Conservation (phyloP, 2,797 vertebrate species). For the Phyllotis vaccarum region DNA sequence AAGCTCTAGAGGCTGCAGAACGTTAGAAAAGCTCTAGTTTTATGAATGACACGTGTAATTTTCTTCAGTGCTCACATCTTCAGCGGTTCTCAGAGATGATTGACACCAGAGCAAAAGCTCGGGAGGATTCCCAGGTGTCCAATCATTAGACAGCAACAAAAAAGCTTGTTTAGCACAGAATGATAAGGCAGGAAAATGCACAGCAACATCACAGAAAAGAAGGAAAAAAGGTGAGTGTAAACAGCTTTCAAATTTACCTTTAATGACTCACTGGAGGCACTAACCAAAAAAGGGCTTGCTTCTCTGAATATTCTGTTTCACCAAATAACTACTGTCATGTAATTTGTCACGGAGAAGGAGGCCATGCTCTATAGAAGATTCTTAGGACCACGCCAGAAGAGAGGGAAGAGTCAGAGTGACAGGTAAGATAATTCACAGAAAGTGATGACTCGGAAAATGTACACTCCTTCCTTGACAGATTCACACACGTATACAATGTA, state of each 20-base stretch:
- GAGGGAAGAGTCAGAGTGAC: slow-evolving; percentile 35
- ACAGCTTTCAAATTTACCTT: slow-evolving; percentile 55
- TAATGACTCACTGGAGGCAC: slow-evolving; percentile 48
- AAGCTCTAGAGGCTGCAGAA: background rate
- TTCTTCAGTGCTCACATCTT: slow-evolving; percentile 1
- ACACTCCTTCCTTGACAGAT: background rate
- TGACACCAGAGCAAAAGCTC: slow-evolving; percentile 18
- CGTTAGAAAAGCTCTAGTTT: background rate
- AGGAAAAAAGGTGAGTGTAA: background rate
- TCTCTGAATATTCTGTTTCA: slow-evolving; percentile 24
- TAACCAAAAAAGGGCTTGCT: background rate
- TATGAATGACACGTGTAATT: background rate
- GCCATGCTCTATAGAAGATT: slow-evolving; percentile 3
- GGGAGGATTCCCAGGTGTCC: slow-evolving; percentile 42
- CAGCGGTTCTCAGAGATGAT: slow-evolving; percentile 47
- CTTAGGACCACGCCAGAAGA: background rate
- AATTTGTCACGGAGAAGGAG: background rate
- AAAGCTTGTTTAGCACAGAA: slow-evolving; percentile 66
- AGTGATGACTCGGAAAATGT: slow-evolving; percentile 59
- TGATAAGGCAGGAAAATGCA: slow-evolving; percentile 51
- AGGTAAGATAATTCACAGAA: slow-evolving; percentile 50
- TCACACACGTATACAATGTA: background rate
- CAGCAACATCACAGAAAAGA: background rate
- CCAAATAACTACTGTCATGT: background rate
- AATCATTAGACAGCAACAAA: background rate